Conservation (phyloP, 2,888 invertebrate species). For the Aphodius sticticus region DNA sequence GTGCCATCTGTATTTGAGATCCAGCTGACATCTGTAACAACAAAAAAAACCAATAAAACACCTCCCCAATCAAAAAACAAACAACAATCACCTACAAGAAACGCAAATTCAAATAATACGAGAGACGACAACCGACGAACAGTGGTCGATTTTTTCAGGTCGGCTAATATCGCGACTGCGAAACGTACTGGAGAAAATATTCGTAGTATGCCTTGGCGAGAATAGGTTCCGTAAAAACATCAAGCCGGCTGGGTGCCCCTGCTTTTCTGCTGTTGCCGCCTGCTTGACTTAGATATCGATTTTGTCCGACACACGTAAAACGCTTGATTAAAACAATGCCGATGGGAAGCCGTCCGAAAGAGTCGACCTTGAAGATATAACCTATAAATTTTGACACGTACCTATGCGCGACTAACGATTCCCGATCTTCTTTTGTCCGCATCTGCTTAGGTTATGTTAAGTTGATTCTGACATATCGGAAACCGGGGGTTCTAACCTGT, state of each 20-base stretch:
- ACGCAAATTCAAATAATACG: no score
- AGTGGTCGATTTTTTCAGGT: conserved; percentile 49
- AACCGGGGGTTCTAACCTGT: background rate
- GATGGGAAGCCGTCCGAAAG: background rate
- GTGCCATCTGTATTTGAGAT: conserved; percentile 97
- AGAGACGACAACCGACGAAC: background rate
- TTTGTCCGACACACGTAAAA: background rate
- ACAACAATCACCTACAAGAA: no score
- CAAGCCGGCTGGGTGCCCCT: background rate
- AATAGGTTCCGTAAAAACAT: background rate
- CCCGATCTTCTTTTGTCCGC: background rate
- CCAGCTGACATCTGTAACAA: conserved; percentile 92
- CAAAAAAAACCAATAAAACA: conserved; percentile 43
- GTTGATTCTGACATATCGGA: background rate
- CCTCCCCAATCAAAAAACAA: background rate
- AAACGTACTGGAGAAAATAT: background rate
- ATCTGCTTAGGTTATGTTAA: no score
- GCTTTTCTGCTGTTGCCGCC: background rate
- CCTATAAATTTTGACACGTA: background rate
- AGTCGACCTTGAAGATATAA: background rate
- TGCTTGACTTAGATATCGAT: background rate
- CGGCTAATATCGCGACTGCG: conserved; percentile 45
- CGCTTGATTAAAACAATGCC: background rate
- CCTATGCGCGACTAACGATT: background rate
- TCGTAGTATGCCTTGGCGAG: background rate